Conservation (phyloP, 2,888 invertebrate species). For the Notocelia uddmanniana region DNA sequence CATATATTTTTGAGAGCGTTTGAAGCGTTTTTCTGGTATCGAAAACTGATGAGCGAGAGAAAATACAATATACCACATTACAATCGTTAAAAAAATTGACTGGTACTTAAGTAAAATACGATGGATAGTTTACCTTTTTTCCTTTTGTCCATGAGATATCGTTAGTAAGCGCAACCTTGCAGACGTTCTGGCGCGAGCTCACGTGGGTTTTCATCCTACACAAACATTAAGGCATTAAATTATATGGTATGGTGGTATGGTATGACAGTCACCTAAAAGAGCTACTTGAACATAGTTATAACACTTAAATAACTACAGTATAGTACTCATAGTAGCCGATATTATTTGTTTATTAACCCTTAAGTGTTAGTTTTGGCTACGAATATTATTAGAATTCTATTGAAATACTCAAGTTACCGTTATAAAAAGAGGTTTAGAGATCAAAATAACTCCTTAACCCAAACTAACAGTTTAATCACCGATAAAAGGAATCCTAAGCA, state of each 20-base stretch:
- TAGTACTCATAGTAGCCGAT: background rate
- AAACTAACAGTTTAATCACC: slow-evolving; percentile 27
- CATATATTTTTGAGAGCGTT: background rate
- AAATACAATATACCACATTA: too few relatives aligned
- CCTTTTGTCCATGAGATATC: slow-evolving; percentile 9
- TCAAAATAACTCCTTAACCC: slow-evolving; percentile 24
- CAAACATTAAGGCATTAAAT: slow-evolving; percentile 20
- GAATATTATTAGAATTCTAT: background rate
- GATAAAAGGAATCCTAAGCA: slow-evolving; percentile 48
- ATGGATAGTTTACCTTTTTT: slow-evolving; percentile 6
- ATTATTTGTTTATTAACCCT: background rate
- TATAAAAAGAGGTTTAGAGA: slow-evolving; percentile 2
- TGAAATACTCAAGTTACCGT: background rate
- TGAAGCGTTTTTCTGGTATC: background rate
- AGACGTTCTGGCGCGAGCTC: slow-evolving; percentile 55
- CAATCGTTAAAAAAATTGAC: too few relatives aligned
- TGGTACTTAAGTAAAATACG: background rate
- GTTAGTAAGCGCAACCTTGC: slow-evolving; percentile 59
- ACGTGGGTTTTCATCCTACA: slow-evolving; percentile 60
- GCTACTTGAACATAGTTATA: background rate
- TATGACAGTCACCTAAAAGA: slow-evolving; percentile 12
- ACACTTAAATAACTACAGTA: background rate
- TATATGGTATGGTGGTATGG: slow-evolving; percentile 4
- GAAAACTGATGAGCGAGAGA: too few relatives aligned
- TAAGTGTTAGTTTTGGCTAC: background rate